Evolutionary conservation across 2,797 vertebrate genomes (phyloP).

Genomic region (Scyliorhinus canicula): DNA sequence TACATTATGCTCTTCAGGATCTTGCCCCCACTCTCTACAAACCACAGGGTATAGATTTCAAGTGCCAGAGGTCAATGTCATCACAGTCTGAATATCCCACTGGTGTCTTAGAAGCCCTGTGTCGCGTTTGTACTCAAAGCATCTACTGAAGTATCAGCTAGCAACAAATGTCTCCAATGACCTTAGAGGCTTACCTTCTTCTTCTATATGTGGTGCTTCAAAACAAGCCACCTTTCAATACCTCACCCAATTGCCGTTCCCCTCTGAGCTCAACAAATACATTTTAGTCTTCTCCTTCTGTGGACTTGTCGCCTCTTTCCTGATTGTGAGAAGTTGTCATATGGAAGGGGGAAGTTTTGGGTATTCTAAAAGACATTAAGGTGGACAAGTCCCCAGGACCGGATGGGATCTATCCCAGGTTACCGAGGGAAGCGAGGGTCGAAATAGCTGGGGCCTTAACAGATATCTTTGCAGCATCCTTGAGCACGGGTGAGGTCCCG

Average conservation of each 20-base stretch:
- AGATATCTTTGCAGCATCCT: too few relatives aligned
- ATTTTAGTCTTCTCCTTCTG: background rate
- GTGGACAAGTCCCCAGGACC: too few relatives aligned
- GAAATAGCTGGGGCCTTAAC: too few relatives aligned
- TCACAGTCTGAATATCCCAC: background rate
- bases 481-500: too few relatives aligned
- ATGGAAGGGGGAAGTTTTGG: too few relatives aligned
- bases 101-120: background rate
- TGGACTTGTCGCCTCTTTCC: background rate
- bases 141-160: background rate
- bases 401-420: too few relatives aligned
- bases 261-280: background rate
- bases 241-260: background rate
- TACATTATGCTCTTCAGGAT: slow-evolving; percentile 5
- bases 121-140: background rate
- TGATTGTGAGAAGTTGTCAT: too few relatives aligned
- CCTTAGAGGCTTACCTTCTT: background rate
- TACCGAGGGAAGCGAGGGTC: too few relatives aligned
- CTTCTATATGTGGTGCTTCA: background rate
- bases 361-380: too few relatives aligned
- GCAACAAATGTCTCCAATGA: background rate
- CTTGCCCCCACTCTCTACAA: background rate
- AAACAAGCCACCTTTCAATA: background rate
- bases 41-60: background rate
- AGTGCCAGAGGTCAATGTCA: background rate